Evolutionary conservation across 2,888 invertebrate species (phyloP).

Genomic region (Enchytraeus crypticus): DNA sequence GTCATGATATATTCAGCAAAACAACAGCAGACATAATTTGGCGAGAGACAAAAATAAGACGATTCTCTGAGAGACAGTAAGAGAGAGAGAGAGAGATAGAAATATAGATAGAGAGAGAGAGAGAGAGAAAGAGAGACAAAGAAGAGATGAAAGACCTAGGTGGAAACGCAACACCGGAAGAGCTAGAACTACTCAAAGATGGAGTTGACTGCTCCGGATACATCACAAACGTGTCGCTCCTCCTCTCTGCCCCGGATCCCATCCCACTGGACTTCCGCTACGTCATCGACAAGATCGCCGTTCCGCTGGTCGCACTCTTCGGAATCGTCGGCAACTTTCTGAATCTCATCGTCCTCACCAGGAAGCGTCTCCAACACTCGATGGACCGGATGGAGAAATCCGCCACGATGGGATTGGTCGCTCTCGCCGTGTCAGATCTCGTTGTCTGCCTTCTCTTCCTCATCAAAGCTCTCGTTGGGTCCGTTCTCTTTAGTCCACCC

Average conservation of each 20-base stretch:
- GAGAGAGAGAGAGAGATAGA: no score
- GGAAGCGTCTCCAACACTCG: slow-evolving; percentile 46
- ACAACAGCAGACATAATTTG: no score
- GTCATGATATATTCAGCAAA: no score
- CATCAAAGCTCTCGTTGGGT: slow-evolving; percentile 51
- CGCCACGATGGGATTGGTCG: slow-evolving; percentile 65
- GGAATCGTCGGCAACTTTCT: slow-evolving; percentile 70
- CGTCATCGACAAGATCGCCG: slow-evolving; percentile 48
- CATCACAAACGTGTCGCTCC: not conserved
- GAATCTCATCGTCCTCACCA: slow-evolving; percentile 67
- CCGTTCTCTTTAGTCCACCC: slow-evolving; percentile 56
- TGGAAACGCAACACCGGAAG: no score
- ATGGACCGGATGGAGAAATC: slow-evolving; percentile 66
- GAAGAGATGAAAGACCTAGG: no score
- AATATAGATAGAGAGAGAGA: no score
- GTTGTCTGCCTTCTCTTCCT: slow-evolving; percentile 52
- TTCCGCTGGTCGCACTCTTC: slow-evolving; percentile 63
- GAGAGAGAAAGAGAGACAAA: no score
- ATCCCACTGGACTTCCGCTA: not conserved
- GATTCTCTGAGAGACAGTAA: no score
- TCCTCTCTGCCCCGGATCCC: not conserved
- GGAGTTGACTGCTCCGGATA: not conserved
- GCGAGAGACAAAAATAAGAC: no score
- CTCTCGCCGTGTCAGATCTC: slow-evolving; percentile 68
- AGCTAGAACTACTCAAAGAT: no score